phyloP scores from a whole-genome alignment of 2,888 invertebrate species.

The Drosophila maculinotata region DNA sequence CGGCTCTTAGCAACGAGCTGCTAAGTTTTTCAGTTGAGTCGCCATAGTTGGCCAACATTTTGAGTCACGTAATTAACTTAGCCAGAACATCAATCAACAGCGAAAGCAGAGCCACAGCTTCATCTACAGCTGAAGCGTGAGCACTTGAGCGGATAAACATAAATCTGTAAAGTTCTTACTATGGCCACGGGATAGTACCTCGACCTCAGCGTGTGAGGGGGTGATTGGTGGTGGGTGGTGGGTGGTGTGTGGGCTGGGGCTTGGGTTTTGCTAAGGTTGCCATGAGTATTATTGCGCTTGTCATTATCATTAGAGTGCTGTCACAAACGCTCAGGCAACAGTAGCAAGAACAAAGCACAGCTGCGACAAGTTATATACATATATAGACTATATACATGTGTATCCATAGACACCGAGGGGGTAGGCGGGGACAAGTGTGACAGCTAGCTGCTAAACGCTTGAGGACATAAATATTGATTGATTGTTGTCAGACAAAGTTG shows the following conservation, averaged over 20 bases:
- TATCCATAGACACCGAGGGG: slow-evolving; percentile 20
- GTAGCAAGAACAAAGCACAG: slow-evolving; percentile 58
- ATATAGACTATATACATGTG: slow-evolving; percentile 16
- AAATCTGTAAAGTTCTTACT: slow-evolving; percentile 72
- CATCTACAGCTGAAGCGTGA: slow-evolving; percentile 31
- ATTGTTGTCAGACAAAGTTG: slow-evolving; percentile 71
- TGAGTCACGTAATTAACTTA: slow-evolving; percentile 77
- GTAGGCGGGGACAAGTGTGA: slow-evolving; percentile 33
- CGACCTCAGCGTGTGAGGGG: slow-evolving; percentile 2
- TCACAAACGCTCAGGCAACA: slow-evolving; percentile 31
- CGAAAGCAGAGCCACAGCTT: slow-evolving; percentile 17
- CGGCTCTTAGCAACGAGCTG: slow-evolving; percentile 47
- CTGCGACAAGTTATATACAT: slow-evolving; percentile 34
- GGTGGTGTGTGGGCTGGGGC: neutral
- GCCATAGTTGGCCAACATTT: slow-evolving; percentile 53
- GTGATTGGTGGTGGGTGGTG: neutral
- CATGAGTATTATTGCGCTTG: slow-evolving; percentile 73
- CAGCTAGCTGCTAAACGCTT: slow-evolving; percentile 62
- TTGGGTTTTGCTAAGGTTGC: slow-evolving; percentile 26
- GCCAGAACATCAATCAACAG: slow-evolving; percentile 73
- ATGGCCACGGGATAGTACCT: slow-evolving; percentile 36
- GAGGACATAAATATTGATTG: slow-evolving; percentile 79
- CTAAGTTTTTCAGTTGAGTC: slow-evolving; percentile 56
- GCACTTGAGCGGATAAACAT: slow-evolving; percentile 74
- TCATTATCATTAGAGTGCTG: slow-evolving; percentile 75